These are phyloP conservation scores for Engraulis encrasicolus DNA, from an alignment of 2,113 vertebrate genomes.

Conservation along the genomic window DNA sequence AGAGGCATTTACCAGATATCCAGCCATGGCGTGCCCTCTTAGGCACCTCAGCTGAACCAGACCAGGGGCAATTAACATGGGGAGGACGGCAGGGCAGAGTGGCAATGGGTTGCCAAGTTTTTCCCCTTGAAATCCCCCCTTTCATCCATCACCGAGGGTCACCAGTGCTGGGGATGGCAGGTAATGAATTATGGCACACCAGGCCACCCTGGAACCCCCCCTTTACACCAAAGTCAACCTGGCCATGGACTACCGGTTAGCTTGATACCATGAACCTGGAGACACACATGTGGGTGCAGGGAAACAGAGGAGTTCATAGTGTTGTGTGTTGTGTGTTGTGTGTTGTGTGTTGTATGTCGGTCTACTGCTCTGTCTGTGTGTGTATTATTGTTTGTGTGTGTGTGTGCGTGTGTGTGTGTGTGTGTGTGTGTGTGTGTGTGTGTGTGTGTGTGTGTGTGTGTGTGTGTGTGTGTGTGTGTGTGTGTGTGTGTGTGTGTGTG, in stretches of 20 bases:
- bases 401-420: not conserved
- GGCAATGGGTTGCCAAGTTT: conserved; percentile 43
- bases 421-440: not conserved
- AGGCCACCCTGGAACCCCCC: conserved; percentile 11
- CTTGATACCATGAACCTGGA: conserved; percentile 18
- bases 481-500: not conserved
- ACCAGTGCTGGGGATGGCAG: conserved; percentile 37
- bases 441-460: not conserved
- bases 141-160: conserved; percentile 53
- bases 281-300: conserved; percentile 9
- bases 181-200: conserved; percentile 42
- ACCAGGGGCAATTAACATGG: conserved; percentile 40
- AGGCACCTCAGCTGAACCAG: conserved; percentile 19
- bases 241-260: conserved; percentile 40
- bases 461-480: not conserved
- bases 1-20: not conserved
- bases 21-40: conserved; percentile 15
- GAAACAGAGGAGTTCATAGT: not conserved
- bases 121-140: conserved; percentile 54
- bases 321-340: not conserved
- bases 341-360: not conserved
- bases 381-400: not conserved
- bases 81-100: conserved; percentile 16
- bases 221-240: conserved; percentile 43
- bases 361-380: not conserved